phyloP scores from a whole-genome alignment of 53 echinoderm and acorn worm genomes.

The Actinopyga echinites region DNA sequence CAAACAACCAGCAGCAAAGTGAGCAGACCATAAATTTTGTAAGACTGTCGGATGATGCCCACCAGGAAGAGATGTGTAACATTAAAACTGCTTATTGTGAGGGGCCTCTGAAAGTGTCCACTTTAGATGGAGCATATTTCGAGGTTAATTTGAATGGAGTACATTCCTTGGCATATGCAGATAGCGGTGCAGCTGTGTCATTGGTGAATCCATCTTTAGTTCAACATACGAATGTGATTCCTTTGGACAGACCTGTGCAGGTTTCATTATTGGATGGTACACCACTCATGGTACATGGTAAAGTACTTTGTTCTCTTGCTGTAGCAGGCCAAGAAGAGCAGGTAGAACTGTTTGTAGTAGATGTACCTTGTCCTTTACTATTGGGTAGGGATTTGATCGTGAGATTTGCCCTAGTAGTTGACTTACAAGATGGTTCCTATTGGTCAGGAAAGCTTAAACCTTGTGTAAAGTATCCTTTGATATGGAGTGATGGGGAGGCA shows the following conservation, averaged over 20 bases:
- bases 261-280: neutral
- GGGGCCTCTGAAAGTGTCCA: no score
- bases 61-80: neutral
- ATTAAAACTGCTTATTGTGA: neutral
- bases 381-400: neutral
- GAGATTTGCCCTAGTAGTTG: neutral
- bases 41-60: neutral
- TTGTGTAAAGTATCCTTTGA: no score
- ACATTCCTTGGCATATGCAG: neutral
- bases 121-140: neutral
- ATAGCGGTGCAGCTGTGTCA: neutral
- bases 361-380: neutral
- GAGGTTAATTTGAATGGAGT: neutral
- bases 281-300: neutral
- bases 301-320: neutral
- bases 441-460: no score
- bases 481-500: no score
- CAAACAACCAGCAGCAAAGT: neutral
- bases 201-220: neutral
- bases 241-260: neutral
- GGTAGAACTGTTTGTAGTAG: neutral
- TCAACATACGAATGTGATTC: neutral
- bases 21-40: neutral
- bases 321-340: neutral
- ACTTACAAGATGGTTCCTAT: neutral